Percentiles rank a stretch among this genome's conserved stretches.
phyloP scores from a whole-genome alignment of 2,797 vertebrate genomes.

The Oryzias dopingdopingensis region DNA sequence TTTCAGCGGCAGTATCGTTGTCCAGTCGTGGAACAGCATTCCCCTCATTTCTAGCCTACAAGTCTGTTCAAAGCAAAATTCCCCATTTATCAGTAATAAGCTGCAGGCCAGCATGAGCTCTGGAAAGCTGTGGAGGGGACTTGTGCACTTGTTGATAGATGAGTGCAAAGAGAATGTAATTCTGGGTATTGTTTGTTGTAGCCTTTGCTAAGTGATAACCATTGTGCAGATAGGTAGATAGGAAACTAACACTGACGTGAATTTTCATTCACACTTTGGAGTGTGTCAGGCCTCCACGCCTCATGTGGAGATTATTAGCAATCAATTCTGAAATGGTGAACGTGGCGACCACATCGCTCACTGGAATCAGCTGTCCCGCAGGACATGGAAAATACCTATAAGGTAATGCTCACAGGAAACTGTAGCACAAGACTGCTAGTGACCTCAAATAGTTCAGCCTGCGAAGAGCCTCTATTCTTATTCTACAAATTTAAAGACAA shows the following conservation, averaged over 20 bases:
- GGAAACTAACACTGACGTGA: constrained; percentile 7
- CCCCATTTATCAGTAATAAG: constrained; percentile 2
- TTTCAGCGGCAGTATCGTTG: constrained; percentile 8
- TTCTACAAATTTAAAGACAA: too few species aligned
- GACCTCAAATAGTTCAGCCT: too few species aligned
- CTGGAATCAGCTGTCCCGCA: not conserved
- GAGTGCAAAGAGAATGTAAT: constrained; percentile 17
- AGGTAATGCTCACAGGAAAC: not conserved
- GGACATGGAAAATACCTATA: not conserved
- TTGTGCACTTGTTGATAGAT: constrained; percentile 1
- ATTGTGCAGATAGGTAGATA: constrained; percentile 29
- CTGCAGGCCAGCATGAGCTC: not conserved
- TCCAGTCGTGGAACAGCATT: constrained; percentile 28
- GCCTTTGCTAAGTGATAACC: constrained; percentile 25
- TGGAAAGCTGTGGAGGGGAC: not conserved
- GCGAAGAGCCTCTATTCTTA: too few species aligned
- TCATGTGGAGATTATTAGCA: not conserved
- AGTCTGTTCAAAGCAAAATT: constrained; percentile 26
- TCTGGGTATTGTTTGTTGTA: constrained; percentile 20
- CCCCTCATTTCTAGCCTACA: constrained; percentile 25
- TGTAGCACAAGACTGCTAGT: not conserved
- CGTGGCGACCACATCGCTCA: not conserved
- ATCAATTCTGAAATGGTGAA: not conserved
- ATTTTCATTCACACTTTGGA: constrained; percentile 4
- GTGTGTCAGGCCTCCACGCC: constrained; percentile 14